Base-by-base conservation (phyloP, 1,140 invertebrate species). In the Sycophaga agraensis region DNA sequence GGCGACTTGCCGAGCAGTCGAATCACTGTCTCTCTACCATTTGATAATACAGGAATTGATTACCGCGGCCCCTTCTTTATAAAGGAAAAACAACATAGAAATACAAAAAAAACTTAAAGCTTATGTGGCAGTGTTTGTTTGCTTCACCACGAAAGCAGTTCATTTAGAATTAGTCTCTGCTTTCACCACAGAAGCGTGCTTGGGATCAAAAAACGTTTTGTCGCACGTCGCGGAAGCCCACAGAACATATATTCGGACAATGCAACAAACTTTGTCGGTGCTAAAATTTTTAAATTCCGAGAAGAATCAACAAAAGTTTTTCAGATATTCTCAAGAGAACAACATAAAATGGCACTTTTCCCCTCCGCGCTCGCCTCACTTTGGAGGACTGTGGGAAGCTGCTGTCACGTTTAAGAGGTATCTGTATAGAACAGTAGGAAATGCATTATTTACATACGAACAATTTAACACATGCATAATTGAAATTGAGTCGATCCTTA, bases 91-190 rank as follows among this genome's bases (percentile, higher is more conserved):
- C n/a, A n/a, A n/a, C n/a, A n/a, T n/a, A n/a, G n/a, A n/a, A n/a
- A n/a, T n/a, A n/a, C n/a, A n/a, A n/a, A n/a, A n/a, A n/a, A n/a
- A n/a, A n/a, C n/a, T n/a, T n/a, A n/a, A n/a, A n/a, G n/a, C n/a
- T n/a, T n/a, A n/a, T n/a, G n/a, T n/a, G n/a, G n/a, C n/a, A 8
- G 43, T 61, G 12, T 54, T 61, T 54, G 43, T 54, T 34, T 61
- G 49, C 39, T 37, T 54, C 7, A n/a, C 19, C 3, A 46, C 21
- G n/a, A 49, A 50, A 24, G 50, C 59, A 2, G 34, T 61, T 43
- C 49, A 61, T 35, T 26, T 53, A 1, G 50, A 54, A 34, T 11
- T 61, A 6, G 49, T 46, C 1, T 22, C 12, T 17, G 37, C 51
- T 19, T 17, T 59, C 7, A 50, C 46, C 4, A 43, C 46, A 2